Evolutionary conservation across 1,140 invertebrate species (phyloP).

Genomic region (Penaeus indicus): DNA sequence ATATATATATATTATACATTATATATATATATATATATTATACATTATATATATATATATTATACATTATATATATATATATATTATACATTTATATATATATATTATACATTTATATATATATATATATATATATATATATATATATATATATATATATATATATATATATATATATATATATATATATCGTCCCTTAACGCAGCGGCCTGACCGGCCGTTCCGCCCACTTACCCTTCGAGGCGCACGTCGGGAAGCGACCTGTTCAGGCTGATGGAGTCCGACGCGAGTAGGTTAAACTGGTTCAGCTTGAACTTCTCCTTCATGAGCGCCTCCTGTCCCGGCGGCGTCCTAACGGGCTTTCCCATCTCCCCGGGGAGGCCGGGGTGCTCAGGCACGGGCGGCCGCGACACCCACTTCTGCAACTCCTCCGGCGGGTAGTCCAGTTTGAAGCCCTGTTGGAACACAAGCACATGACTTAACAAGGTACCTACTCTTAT

Average conservation of each 20-base stretch:
- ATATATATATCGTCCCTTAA: too few species aligned
- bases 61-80: too few species aligned
- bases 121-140: too few species aligned
- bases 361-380: conserved; percentile 90
- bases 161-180: too few species aligned
- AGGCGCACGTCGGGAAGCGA: conserved; percentile 94
- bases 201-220: too few species aligned
- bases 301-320: conserved; percentile 98
- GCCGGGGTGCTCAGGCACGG: conserved; percentile 78
- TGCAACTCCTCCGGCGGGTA: conserved; percentile 75
- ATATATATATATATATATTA: too few species aligned
- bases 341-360: conserved; percentile 86
- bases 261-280: conserved; percentile 97
- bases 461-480: not conserved
- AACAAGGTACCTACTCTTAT: too few species aligned
- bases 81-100: too few species aligned
- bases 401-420: conserved; percentile 80
- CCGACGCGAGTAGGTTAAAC: conserved; percentile 97
- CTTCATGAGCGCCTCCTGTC: conserved; percentile 88
- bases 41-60: too few species aligned
- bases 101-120: too few species aligned
- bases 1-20: too few species aligned
- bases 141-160: too few species aligned
- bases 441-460: conserved; percentile 67
- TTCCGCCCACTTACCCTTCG: conserved; percentile 79